These are phyloP conservation scores for Xestoiulus laeticollis DNA, from an alignment of 2,888 invertebrate species.

Conservation along the genomic window DNA sequence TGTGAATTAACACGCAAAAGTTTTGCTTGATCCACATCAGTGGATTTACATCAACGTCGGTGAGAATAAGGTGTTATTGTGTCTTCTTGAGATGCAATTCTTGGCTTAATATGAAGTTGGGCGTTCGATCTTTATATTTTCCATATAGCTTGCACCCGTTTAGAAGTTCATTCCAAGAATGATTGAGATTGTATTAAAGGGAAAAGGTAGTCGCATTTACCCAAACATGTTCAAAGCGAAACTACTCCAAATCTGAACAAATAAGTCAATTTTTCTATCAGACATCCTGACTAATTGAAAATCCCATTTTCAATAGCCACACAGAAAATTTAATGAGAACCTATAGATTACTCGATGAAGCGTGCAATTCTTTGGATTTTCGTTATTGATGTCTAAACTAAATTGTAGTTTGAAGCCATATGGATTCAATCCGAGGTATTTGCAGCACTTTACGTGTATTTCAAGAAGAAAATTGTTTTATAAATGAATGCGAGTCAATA, in stretches of 20 bases:
- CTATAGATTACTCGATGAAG: not conserved
- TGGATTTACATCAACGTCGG: too few relatives aligned
- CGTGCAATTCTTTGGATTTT: not conserved
- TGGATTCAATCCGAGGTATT: not conserved
- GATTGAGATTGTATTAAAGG: too few relatives aligned
- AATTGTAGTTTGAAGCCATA: not conserved
- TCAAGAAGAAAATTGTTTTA: not conserved
- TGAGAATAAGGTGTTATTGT: too few relatives aligned
- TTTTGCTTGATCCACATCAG: too few relatives aligned
- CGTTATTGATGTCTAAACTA: not conserved
- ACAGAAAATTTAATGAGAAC: not conserved
- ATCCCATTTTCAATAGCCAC: not conserved
- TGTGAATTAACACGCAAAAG: too few relatives aligned
- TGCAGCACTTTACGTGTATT: not conserved
- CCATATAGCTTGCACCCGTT: too few relatives aligned
- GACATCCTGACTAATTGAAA: conserved; percentile 25
- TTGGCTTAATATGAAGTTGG: too few relatives aligned
- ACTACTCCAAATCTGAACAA: not conserved
- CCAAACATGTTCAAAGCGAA: not conserved
- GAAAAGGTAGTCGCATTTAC: not conserved
- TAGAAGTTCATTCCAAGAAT: too few relatives aligned
- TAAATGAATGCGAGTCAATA: not conserved
- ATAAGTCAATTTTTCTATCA: not conserved
- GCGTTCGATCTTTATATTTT: too few relatives aligned
- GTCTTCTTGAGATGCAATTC: too few relatives aligned